Evolutionary conservation across 64 coral and sea anemone genomes (phyloP).

Genomic region (Stichodactyla helianthus): DNA sequence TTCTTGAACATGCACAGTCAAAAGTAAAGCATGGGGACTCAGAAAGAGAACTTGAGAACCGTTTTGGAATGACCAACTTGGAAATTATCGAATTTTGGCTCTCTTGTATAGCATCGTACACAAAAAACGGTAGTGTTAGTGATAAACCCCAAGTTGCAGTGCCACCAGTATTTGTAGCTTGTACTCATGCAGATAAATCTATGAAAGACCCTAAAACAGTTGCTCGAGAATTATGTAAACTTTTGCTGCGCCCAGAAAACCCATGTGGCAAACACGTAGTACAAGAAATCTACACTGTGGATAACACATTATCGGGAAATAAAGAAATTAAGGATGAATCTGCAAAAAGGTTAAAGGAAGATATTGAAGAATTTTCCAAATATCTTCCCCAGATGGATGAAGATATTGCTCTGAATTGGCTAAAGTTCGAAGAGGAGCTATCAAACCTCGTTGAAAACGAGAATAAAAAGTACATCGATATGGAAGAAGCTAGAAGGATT

Average conservation of each 20-base stretch:
- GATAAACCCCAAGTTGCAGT: neutral
- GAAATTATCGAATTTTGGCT: neutral
- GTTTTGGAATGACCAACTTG: neutral
- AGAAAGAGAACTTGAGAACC: neutral
- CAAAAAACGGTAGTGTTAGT: neutral
- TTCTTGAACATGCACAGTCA: neutral
- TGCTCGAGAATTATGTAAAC: neutral
- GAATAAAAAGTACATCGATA: neutral
- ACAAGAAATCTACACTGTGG: neutral
- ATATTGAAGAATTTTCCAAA: conserved; percentile 21
- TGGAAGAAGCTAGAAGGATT: conserved; percentile 17
- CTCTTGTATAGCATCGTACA: neutral
- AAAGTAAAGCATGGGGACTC: neutral
- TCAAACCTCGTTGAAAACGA: neutral
- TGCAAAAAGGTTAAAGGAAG: neutral
- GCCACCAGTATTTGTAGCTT: conserved; percentile 14
- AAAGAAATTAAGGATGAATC: neutral
- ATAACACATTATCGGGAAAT: conserved; percentile 6
- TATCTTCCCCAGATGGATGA: neutral
- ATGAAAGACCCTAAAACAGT: neutral
- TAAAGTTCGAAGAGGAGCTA: conserved; percentile 28
- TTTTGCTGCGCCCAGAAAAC: neutral
- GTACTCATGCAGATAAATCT: neutral
- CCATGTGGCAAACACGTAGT: neutral
- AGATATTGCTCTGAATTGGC: conserved; percentile 35